phyloP scores from a whole-genome alignment of 1,140 invertebrate species.

The Lutraria rhynchaena region DNA sequence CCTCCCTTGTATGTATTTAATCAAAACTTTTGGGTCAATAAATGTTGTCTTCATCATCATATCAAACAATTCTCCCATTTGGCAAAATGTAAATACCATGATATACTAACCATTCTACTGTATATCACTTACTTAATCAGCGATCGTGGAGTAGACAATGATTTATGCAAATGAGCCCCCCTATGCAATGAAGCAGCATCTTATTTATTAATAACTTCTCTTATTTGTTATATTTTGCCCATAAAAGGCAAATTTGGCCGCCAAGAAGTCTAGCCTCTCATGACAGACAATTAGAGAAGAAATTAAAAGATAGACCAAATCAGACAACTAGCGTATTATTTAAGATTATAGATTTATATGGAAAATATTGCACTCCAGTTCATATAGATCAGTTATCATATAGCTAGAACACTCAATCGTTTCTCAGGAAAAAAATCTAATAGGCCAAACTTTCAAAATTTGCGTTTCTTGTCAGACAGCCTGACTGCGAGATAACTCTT shows the following conservation, averaged over 20 bases:
- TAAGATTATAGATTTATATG: slow-evolving; percentile 56
- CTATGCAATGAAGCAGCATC: slow-evolving; percentile 25
- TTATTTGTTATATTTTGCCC: slow-evolving; percentile 53
- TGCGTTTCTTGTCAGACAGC: too few relatives aligned
- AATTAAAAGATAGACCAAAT: slow-evolving; percentile 60
- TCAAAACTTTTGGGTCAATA: too few relatives aligned
- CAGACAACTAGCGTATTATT: slow-evolving; percentile 53
- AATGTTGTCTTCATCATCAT: too few relatives aligned
- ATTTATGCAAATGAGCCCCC: slow-evolving; percentile 55
- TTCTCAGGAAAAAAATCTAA: too few relatives aligned
- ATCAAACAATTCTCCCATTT: too few relatives aligned
- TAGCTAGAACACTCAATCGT: too few relatives aligned
- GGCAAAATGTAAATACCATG: too few relatives aligned
- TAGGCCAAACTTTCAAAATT: too few relatives aligned
- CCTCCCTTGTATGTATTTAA: too few relatives aligned
- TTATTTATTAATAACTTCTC: slow-evolving; percentile 47
- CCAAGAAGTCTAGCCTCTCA: slow-evolving; percentile 36
- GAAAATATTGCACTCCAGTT: neutral
- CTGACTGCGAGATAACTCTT: too few relatives aligned
- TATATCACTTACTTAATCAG: slow-evolving; percentile 3
- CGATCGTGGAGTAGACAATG: slow-evolving; percentile 19
- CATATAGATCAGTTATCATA: slow-evolving; percentile 22
- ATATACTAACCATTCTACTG: too few relatives aligned
- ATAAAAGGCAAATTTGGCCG: slow-evolving; percentile 47
- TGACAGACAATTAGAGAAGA: slow-evolving; percentile 57